Evolutionary conservation across 2,888 invertebrate species (phyloP), one percentile per base, ranked within the genome.

Genomic region (Agrypnus murinus): DNA sequence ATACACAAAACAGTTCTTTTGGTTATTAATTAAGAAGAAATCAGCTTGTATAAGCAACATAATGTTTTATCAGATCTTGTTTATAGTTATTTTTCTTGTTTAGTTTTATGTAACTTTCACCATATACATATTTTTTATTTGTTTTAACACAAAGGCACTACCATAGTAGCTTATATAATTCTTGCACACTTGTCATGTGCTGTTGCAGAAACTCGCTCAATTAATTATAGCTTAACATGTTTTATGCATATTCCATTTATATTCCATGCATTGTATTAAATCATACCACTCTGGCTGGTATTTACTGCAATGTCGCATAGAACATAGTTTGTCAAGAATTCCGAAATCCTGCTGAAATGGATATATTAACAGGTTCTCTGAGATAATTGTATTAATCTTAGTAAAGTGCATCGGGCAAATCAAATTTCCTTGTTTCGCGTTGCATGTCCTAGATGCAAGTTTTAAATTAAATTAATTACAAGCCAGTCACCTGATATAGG

Each of bases 141-240:
- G 5, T 25, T 25, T 25, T 25, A 25, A 25, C 3, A 25, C 25
- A 2, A 5, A 15, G 45, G 17, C 45, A 43, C 15, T n/a, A n/a
- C n/a, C n/a, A n/a, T n/a, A 5, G 25, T 43, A 15, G 15, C 5
- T 48, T 48, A 48, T 10, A 48, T 48, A 48, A 48, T 48, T 48
- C 25, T 4, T 25, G 19, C n/a, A 2, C 9, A 48, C 25, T 19
- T 50, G 50, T 50, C 50, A 50, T 50, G 31, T 50, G n/a, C 31
- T 32, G 12, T 50, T 50, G 50, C 50, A 10, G 25, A 50, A 50
- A 17, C 31, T 43, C 14, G 31, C 3, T 12, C 19, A 50, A 55
- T 55, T 55, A 55, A 55, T 55, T 55, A 55, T 55, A 15, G 10
- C 2, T 34, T 17, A 55, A 55, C 53, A 34, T 14, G 14, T n/a